A percentile compares a stretch with the other conserved stretches of the same genome.
These are phyloP conservation scores for Caenorhabditis latens DNA, from an alignment of 1,140 invertebrate genomes.

Conservation along the genomic window DNA sequence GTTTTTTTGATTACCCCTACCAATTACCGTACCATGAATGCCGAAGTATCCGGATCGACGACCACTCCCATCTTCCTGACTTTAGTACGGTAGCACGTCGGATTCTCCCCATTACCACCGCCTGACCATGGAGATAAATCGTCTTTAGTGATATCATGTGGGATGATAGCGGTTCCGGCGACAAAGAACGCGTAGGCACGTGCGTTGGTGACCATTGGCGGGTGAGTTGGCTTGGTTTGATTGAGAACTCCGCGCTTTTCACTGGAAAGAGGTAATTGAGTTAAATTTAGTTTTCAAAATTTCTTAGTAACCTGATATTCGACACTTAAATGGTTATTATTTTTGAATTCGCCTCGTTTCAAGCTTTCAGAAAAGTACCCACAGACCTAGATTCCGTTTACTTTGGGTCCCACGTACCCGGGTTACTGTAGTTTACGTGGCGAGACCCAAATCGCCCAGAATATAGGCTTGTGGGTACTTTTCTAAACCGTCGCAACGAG, in stretches of 20 bases:
- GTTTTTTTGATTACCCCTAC: background rate
- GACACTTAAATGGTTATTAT: no score
- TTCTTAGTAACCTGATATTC: no score
- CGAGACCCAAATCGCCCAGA: no score
- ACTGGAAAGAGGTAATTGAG: constrained; percentile 25
- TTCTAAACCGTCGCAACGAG: no score
- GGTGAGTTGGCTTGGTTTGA: constrained; percentile 49
- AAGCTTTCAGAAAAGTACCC: no score
- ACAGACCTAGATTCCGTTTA: no score
- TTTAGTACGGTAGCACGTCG: constrained; percentile 58
- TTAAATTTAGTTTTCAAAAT: no score
- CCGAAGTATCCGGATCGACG: constrained; percentile 18
- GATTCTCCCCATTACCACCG: constrained; percentile 30
- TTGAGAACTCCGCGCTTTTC: constrained; percentile 57
- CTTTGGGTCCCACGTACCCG: no score
- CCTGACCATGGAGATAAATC: constrained; percentile 59
- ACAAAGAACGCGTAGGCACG: constrained; percentile 60
- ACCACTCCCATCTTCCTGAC: constrained; percentile 60
- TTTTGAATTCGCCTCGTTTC: no score
- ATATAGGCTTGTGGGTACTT: no score
- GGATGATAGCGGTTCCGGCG: constrained; percentile 43
- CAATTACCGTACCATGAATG: background rate
- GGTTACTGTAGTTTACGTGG: no score
- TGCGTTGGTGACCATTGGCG: constrained; percentile 56
- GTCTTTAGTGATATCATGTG: constrained; percentile 59